Percentiles rank a stretch among this genome's conserved stretches.
phyloP scores from a whole-genome alignment of 1,140 invertebrate genomes.

The Gonioctena quinquepunctata region DNA sequence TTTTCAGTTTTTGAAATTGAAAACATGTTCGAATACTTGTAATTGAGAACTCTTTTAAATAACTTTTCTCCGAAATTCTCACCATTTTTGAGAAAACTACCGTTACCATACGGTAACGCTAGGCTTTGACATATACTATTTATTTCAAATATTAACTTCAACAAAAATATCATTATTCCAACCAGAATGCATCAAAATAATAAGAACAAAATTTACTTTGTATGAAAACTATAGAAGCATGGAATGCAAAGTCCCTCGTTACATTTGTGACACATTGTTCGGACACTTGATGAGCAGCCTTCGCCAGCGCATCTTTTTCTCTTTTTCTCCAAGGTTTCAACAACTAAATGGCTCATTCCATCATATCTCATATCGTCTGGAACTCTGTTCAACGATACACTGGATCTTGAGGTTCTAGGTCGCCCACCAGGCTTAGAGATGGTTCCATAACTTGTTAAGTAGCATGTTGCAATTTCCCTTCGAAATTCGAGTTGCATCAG shows the following conservation, averaged over 20 bases:
- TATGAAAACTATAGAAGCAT: not conserved
- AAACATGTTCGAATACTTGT: no score
- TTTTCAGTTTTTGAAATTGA: no score
- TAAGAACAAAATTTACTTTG: not conserved
- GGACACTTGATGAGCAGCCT: not conserved
- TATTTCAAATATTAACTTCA: not conserved
- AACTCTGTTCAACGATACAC: not conserved
- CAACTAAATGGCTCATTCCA: not conserved
- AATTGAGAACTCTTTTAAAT: no score
- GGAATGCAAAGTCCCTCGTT: not conserved
- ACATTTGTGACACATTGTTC: not conserved
- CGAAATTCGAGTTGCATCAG: slow-evolving; percentile 39
- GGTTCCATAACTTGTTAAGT: not conserved
- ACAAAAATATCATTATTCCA: not conserved
- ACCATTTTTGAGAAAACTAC: not conserved
- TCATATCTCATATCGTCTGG: not conserved
- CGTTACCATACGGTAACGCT: not conserved
- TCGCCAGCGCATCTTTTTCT: not conserved
- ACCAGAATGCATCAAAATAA: no score
- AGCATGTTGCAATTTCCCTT: slow-evolving; percentile 29
- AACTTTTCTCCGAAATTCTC: no score
- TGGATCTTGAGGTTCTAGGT: not conserved
- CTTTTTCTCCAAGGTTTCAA: not conserved
- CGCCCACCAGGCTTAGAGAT: not conserved
- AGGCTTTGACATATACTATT: no score